Percentiles rank a stretch among this genome's conserved stretches.
phyloP scores from a whole-genome alignment of 1,140 invertebrate genomes.

The Zaprionus capensis region DNA sequence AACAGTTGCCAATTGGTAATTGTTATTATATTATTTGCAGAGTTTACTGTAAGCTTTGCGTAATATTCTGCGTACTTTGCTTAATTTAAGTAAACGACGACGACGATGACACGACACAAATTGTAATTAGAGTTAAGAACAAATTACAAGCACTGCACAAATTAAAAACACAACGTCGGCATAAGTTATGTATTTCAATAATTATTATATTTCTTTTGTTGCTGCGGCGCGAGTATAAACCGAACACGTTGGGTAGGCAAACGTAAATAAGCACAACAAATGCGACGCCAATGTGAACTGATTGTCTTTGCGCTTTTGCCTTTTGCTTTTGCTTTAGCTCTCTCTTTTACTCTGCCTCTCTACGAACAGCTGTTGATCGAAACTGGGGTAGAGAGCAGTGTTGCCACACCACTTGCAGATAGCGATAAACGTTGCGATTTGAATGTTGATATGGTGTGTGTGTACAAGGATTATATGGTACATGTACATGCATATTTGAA shows the following conservation, averaged over 20 bases:
- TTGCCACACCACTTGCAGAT: slow-evolving; percentile 26
- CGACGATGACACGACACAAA: slow-evolving; percentile 20
- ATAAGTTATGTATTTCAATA: slow-evolving; percentile 49
- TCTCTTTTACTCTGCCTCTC: not conserved
- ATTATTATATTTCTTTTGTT: slow-evolving; percentile 24
- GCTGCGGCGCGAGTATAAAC: slow-evolving; percentile 29
- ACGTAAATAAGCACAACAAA: slow-evolving; percentile 56
- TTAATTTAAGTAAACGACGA: slow-evolving; percentile 22
- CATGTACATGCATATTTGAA: slow-evolving; percentile 8
- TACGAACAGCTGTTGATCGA: slow-evolving; percentile 48
- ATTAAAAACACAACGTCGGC: slow-evolving; percentile 35
- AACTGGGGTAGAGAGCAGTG: slow-evolving; percentile 42
- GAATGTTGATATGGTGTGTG: slow-evolving; percentile 14
- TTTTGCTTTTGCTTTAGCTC: slow-evolving; percentile 21
- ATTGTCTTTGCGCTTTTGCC: slow-evolving; percentile 30
- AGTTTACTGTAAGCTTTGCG: slow-evolving; percentile 27
- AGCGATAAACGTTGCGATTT: slow-evolving; percentile 38
- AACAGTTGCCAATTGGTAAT: slow-evolving; percentile 22
- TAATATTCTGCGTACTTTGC: slow-evolving; percentile 37
- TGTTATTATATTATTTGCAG: slow-evolving; percentile 8
- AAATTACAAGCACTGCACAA: slow-evolving; percentile 33
- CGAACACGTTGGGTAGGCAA: slow-evolving; percentile 63
- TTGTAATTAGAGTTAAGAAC: slow-evolving; percentile 2
- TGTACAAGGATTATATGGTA: not conserved
- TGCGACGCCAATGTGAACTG: slow-evolving; percentile 44